Evolutionary conservation across 2,113 vertebrate species (phyloP), one percentile per base, ranked within the genome.

Genomic region (Ramphastos sulfuratus): DNA sequence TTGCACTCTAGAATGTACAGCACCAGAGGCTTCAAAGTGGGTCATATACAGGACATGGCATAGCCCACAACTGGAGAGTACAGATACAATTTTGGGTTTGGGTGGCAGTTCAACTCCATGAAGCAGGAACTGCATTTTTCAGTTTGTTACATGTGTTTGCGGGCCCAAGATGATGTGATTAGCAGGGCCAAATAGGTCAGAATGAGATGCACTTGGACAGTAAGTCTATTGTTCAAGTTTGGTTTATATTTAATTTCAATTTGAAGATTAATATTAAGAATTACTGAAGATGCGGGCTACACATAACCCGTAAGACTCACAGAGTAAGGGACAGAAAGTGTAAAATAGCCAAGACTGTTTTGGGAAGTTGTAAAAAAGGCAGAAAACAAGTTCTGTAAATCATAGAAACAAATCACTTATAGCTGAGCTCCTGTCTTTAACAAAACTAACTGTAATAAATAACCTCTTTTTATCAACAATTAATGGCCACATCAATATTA

Each of bases 371-470:
- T 31, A 72, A 56, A 79, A 78, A 87, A 65, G 9, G 13, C 30
- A 75, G 55, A 73, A 89, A 80, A 84, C 12, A 81, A 83, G 35
- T 87, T 82, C 33, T 58, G 25, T 25, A 85, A 91, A 74, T 15
- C n/a, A 12, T 31, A 89, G 77, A 83, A 91, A 87, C 9, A 37
- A 56, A 72, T 61, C 15, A 58, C 16, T 82, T 69, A 18, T 12
- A 72, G 63, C 9, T 85, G 31, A 91, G 33, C 19, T 72, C n/a
- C 21, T 73, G 28, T 72, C 71, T 85, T 85, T n/a, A 77, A 73
- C 85, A 91, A 78, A 83, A 52, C 12, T 69, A 73, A 76, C n/a
- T 75, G 23, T 25, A 92, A 86, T 78, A 92, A 74, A 92, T 74
- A 77, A 66, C 30, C 6, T 60, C 25, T 25, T 56, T 78, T 83